These are phyloP conservation scores for Formica aserva DNA, from an alignment of 2,888 invertebrate species.

Conservation along the genomic window DNA sequence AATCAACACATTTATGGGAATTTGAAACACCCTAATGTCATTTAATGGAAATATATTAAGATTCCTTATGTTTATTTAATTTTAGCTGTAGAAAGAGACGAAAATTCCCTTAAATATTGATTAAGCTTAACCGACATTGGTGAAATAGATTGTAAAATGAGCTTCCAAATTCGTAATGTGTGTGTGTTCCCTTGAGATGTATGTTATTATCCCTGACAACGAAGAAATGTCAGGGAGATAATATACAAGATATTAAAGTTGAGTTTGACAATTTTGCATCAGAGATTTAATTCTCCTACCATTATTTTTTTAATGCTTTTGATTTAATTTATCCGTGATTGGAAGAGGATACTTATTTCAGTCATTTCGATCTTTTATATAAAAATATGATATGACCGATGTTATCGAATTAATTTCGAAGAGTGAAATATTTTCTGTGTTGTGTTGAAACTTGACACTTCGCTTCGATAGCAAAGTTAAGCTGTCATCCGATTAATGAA, in stretches of 20 bases:
- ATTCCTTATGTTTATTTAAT: background rate
- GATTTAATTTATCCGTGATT: background rate
- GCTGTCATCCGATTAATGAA: background rate
- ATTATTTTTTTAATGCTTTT: background rate
- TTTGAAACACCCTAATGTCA: background rate
- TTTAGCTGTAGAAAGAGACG: background rate
- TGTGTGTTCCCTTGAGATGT: background rate
- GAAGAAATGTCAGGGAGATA: background rate
- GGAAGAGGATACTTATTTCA: background rate
- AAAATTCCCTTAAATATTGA: background rate
- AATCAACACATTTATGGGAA: background rate
- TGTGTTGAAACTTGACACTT: conserved; percentile 11
- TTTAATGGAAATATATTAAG: background rate
- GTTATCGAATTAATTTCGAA: background rate
- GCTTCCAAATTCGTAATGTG: background rate
- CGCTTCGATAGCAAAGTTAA: conserved; percentile 16
- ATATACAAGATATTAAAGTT: background rate
- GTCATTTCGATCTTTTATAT: background rate
- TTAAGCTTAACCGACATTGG: conserved; percentile 4
- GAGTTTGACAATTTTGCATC: background rate
- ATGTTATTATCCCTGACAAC: conserved; percentile 8
- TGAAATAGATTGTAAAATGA: conserved; percentile 18
- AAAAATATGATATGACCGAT: background rate
- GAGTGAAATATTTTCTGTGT: too few relatives aligned
- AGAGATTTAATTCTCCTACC: background rate